Evolutionary conservation across 2,797 vertebrate genomes (phyloP).

Genomic region (Chaunax sp.): DNA sequence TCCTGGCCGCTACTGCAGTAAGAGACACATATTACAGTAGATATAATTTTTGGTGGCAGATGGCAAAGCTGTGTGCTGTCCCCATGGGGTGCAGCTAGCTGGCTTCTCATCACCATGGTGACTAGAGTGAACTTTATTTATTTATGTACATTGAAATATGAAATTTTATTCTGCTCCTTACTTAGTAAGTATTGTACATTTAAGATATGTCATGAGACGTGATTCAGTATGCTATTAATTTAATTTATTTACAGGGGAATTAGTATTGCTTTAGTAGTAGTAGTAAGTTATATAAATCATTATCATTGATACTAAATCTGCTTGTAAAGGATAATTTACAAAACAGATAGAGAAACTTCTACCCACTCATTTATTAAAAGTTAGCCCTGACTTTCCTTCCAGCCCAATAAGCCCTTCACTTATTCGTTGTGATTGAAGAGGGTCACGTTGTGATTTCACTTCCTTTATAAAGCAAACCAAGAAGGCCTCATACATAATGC

Average conservation of each 20-base stretch:
- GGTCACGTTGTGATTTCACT: conserved; percentile 20
- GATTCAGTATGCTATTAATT: conserved; percentile 11
- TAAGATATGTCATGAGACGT: background rate
- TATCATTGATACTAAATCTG: background rate
- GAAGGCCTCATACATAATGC: conserved; percentile 31
- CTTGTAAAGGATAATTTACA: too few species aligned
- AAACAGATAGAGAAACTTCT: too few species aligned
- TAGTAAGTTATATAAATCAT: background rate
- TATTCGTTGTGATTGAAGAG: conserved; percentile 28
- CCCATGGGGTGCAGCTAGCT: conserved; percentile 67
- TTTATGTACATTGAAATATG: conserved; percentile 52
- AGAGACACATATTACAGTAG: too few species aligned
- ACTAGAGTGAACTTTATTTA: conserved; percentile 49
- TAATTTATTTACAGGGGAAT: too few species aligned
- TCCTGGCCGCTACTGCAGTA: conserved; percentile 64
- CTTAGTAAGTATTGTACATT: conserved; percentile 8
- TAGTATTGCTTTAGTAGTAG: too few species aligned
- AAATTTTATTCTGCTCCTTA: conserved; percentile 24
- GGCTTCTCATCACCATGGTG: conserved; percentile 59
- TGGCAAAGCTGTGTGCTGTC: conserved; percentile 74
- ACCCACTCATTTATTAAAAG: conserved; percentile 6
- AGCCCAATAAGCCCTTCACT: background rate
- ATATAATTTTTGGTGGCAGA: conserved; percentile 77
- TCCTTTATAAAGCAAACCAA: conserved; percentile 25
- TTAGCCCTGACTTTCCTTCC: background rate